Base-by-base conservation (phyloP, 2,888 invertebrate species). In the Volucella inflata region DNA sequence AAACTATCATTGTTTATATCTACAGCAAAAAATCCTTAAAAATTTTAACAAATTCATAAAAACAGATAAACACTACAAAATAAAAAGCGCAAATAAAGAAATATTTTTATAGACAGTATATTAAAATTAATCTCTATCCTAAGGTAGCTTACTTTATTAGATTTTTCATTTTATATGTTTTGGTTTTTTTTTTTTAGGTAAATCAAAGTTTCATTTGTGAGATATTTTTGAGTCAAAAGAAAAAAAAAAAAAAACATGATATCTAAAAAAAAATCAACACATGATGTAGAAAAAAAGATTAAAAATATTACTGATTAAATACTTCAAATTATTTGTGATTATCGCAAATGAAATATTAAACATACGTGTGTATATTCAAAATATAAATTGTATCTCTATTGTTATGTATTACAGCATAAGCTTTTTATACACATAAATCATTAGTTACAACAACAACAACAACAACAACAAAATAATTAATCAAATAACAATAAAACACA, bases 301-400 rank as follows among this genome's bases (percentile, higher is more conserved):
- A 59, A 59, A 72, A 51, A 48, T 48, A 55, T 64, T 2, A 30
- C 48, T 77, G 53, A 48, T 77, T 77, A 82, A 14, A 53, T 57
- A 80, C 62, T 64, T 51, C 21, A 76, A 51, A 57, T 72, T 62
- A 71, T 71, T 77, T 82, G 77, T 77, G 72, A 77, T 82, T 77
- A 72, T 74, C 55, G 60, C 65, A 11, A 72, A 74, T 40, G 36
- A 65, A 64, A 38, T 60, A 70, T 57, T 44, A 71, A 50, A 71
- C 38, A 40, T 38, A 51, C 0, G 14, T 72, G 46, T 48, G 67
- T 60, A 36, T 53, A 64, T 72, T 36, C 51, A 42, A n/a, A 48
- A 9, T 36, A 50, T 16, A 72, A 50, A 53, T 57, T 64, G 42
- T 68, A 83, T 51, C 14, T 53, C 12, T 46, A 64, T 62, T 46